A percentile compares a stretch with the other conserved stretches of the same genome.
These are phyloP conservation scores for Drosophila glabriapex DNA, from an alignment of 2,888 invertebrate species.

Conservation along the genomic window DNA sequence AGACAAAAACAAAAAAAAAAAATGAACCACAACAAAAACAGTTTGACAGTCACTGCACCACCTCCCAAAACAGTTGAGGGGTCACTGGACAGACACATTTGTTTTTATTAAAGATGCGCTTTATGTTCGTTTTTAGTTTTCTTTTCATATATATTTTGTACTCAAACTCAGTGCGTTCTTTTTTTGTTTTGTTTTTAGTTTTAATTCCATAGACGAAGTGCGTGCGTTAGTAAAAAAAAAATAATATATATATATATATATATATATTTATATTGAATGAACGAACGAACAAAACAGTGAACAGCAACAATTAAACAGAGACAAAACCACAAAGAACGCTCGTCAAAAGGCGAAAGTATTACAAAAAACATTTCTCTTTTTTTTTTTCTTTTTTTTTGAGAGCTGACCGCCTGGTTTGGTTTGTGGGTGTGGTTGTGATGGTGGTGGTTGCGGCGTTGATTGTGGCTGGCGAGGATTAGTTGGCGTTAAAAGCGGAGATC, in stretches of 20 bases:
- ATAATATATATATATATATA: not conserved
- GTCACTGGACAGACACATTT: constrained; percentile 3
- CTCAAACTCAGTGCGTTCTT: constrained; percentile 55
- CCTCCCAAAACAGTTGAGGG: constrained; percentile 1
- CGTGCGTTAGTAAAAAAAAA: constrained; percentile 63
- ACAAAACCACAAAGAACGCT: constrained; percentile 5
- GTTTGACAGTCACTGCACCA: constrained; percentile 5
- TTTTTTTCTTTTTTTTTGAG: not conserved
- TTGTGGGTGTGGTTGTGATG: constrained; percentile 22
- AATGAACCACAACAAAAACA: not conserved
- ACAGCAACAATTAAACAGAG: not conserved
- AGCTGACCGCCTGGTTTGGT: constrained; percentile 20
- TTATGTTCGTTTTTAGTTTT: constrained; percentile 20
- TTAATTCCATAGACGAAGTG: constrained; percentile 32
- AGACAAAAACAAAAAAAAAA: not conserved
- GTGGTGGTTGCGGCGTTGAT: constrained; percentile 2
- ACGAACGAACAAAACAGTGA: not conserved
- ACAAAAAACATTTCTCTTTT: constrained; percentile 15
- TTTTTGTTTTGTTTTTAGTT: constrained; percentile 16
- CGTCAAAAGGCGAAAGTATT: constrained; percentile 7
- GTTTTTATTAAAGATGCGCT: constrained; percentile 12
- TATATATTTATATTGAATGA: constrained; percentile 12
- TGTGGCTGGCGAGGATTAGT: constrained; percentile 23
- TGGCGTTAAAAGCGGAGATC: constrained; percentile 17
- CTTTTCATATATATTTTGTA: constrained; percentile 28